These are phyloP conservation scores for Aldabrachelys gigantea DNA, from an alignment of 2,113 vertebrate species.

Conservation along the genomic window DNA sequence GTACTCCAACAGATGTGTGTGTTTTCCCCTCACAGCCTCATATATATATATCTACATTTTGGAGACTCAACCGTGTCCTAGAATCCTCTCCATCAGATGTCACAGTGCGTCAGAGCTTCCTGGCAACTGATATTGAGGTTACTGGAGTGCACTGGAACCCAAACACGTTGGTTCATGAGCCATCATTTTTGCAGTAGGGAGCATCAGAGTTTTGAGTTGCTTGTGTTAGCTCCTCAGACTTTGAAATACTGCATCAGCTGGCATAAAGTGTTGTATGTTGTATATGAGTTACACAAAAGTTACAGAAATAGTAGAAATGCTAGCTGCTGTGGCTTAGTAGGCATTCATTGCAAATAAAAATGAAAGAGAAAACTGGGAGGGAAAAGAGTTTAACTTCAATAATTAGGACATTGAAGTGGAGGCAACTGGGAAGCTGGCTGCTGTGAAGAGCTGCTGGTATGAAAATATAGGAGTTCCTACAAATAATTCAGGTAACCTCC, in stretches of 20 bases:
- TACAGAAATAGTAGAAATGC: accelerated
- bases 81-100: background rate
- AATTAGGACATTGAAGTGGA: background rate
- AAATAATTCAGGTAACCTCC: background rate
- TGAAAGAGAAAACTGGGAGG: background rate
- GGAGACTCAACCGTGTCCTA: background rate
- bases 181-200: background rate
- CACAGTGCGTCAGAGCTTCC: background rate
- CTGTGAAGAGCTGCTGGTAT: background rate
- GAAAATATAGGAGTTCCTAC: background rate
- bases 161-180: background rate
- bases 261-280: background rate
- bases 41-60: background rate
- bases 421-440: background rate
- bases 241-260: background rate
- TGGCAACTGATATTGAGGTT: background rate
- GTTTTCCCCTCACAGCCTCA: background rate
- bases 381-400: background rate
- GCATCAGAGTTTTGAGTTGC: background rate
- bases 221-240: too few species aligned
- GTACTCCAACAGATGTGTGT: background rate
- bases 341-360: background rate
- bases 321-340: background rate
- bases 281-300: background rate
- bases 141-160: background rate